phyloP scores from a whole-genome alignment of 2,888 invertebrate species.

The Himalopsyche anomala region DNA sequence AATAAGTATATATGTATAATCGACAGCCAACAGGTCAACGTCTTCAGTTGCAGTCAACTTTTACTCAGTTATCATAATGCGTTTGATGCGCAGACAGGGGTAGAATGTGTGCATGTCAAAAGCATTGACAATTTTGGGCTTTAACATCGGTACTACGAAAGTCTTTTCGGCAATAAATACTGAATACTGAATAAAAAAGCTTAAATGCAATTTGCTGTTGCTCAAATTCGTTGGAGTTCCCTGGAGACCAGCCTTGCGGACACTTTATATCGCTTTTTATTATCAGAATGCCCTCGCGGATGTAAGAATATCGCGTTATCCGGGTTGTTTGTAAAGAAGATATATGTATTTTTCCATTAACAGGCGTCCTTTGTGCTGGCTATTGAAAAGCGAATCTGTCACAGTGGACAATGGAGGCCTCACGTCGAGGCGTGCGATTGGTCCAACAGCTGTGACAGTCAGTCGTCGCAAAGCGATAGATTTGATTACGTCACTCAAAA shows the following conservation, averaged over 20 bases:
- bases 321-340: conserved; percentile 56
- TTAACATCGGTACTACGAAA: too few relatives aligned
- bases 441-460: conserved; percentile 28
- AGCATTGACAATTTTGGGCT: too few relatives aligned
- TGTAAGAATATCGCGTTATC: conserved; percentile 43
- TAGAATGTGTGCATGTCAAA: too few relatives aligned
- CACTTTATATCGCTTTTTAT: conserved; percentile 26
- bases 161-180: too few relatives aligned
- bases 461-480: conserved; percentile 16
- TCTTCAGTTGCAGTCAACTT: too few relatives aligned
- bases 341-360: conserved; percentile 60
- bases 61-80: too few relatives aligned
- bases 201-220: too few relatives aligned
- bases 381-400: conserved; percentile 60
- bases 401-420: conserved; percentile 50
- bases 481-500: conserved; percentile 14
- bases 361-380: conserved; percentile 53
- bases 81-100: too few relatives aligned
- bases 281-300: conserved; percentile 29
- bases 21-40: too few relatives aligned
- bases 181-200: too few relatives aligned
- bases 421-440: conserved; percentile 48
- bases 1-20: too few relatives aligned
- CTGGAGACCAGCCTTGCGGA: neutral
- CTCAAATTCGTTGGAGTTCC: neutral